A percentile compares a stretch with the other conserved stretches of the same genome.
Conservation (phyloP, 1,140 invertebrate species). For the Lasaia peninsularis region DNA sequence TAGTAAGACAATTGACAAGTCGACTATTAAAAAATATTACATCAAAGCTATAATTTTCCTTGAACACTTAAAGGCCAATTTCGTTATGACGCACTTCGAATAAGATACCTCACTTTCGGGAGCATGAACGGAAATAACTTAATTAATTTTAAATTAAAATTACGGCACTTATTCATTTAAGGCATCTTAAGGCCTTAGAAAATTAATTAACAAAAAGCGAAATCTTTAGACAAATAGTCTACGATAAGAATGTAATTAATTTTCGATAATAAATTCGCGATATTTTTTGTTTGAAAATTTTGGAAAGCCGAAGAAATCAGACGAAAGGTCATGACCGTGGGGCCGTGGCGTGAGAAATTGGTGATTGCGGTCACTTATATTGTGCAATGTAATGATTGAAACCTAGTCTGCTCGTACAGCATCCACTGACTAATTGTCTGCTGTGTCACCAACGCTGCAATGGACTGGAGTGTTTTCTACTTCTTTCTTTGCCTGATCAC, state of each 20-base stretch:
- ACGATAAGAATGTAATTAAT: background rate
- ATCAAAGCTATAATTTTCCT: background rate
- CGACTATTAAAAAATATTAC: background rate
- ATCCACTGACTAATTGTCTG: slow-evolving; percentile 27
- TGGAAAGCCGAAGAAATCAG: slow-evolving; percentile 13
- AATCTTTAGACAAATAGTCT: background rate
- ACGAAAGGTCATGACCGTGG: slow-evolving; percentile 38
- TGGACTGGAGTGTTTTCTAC: slow-evolving; percentile 28
- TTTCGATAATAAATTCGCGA: background rate
- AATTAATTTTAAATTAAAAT: slow-evolving; percentile 2
- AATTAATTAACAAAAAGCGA: background rate
- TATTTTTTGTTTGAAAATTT: slow-evolving; percentile 8
- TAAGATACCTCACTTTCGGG: background rate
- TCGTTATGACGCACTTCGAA: background rate
- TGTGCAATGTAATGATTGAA: slow-evolving; percentile 36
- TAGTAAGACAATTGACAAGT: too few species aligned
- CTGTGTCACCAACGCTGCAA: slow-evolving; percentile 23
- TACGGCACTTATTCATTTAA: background rate
- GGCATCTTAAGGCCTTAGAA: background rate
- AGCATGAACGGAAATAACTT: slow-evolving; percentile 4
- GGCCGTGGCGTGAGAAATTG: slow-evolving; percentile 48
- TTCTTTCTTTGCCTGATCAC: slow-evolving; percentile 29
- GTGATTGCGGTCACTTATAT: slow-evolving; percentile 40
- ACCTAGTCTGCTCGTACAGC: slow-evolving; percentile 30
- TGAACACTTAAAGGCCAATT: background rate